Evolutionary conservation across 1,140 invertebrate genomes (phyloP).

Genomic region (Phymastichus coffea): DNA sequence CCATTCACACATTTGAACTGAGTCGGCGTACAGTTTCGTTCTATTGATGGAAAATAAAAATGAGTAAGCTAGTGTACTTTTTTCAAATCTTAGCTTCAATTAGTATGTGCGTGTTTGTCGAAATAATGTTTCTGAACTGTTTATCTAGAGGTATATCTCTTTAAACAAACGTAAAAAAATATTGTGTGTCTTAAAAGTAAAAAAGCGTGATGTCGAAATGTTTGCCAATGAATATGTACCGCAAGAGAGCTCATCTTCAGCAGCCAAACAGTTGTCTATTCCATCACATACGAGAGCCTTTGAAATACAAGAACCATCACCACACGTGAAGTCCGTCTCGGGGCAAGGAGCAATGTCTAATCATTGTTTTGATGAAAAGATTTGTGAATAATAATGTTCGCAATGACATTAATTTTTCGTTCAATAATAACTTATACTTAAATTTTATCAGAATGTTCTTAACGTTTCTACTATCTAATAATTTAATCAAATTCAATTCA

Average conservation of each 20-base stretch:
- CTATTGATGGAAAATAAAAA: conserved; percentile 41
- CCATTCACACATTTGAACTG: conserved; percentile 59
- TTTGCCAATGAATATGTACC: conserved; percentile 43
- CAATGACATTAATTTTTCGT: too few species aligned
- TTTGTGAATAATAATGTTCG: too few species aligned
- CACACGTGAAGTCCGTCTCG: conserved; percentile 62
- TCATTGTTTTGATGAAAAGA: conserved; percentile 44
- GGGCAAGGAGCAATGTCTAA: conserved; percentile 57
- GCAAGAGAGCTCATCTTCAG: conserved; percentile 72
- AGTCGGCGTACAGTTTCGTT: conserved; percentile 51
- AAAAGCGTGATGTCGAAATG: too few species aligned
- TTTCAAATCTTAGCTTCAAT: too few species aligned
- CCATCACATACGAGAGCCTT: conserved; percentile 69
- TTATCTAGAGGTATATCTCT: too few species aligned
- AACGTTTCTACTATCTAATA: not conserved
- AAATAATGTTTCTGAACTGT: too few species aligned
- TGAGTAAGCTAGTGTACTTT: too few species aligned
- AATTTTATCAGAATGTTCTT: too few species aligned
- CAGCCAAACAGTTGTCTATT: conserved; percentile 70
- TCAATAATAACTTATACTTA: too few species aligned
- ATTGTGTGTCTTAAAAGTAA: too few species aligned
- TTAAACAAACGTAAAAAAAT: conserved; percentile 25
- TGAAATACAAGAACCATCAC: conserved; percentile 71
- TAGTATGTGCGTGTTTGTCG: too few species aligned
- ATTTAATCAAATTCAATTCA: not conserved